These are phyloP conservation scores for Mesembrinibis cayennensis DNA, from an alignment of 2,113 vertebrate genomes.

Conservation along the genomic window DNA sequence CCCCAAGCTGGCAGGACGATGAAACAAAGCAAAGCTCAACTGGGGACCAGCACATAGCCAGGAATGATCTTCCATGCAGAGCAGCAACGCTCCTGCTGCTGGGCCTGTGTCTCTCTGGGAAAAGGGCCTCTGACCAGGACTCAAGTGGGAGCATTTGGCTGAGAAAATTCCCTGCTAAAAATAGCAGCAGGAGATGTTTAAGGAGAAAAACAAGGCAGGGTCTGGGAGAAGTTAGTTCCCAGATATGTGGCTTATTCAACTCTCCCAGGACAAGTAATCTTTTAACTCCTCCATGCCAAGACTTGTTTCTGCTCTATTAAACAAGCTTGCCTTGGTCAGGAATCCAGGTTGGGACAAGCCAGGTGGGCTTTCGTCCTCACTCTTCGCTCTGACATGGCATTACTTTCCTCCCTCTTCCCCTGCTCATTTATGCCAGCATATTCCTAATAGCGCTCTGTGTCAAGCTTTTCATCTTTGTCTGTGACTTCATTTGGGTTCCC, in stretches of 20 bases:
- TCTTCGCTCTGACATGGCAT: background rate
- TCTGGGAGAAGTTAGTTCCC: slow-evolving; percentile 52
- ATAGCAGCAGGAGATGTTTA: slow-evolving; percentile 56
- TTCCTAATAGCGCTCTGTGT: background rate
- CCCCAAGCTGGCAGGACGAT: background rate
- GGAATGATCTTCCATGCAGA: background rate
- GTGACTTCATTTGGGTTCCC: background rate
- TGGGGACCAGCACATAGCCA: background rate
- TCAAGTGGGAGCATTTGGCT: slow-evolving; percentile 15
- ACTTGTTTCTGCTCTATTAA: background rate
- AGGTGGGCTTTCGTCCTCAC: background rate
- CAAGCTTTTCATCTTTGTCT: background rate
- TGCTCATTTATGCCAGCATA: background rate
- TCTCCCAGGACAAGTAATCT: background rate
- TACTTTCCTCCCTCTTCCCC: background rate
- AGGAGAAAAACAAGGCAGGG: slow-evolving; percentile 50
- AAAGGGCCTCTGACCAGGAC: slow-evolving; percentile 14
- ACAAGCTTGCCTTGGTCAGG: background rate
- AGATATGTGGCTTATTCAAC: background rate
- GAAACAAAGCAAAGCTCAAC: background rate
- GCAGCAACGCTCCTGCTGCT: background rate
- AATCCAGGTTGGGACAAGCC: background rate
- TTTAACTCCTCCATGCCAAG: slow-evolving; percentile 6
- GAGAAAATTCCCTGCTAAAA: slow-evolving; percentile 67
- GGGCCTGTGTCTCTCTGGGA: background rate